Base-by-base conservation (phyloP, 1,140 invertebrate genomes). In the Thaumatotibia leucotreta region DNA sequence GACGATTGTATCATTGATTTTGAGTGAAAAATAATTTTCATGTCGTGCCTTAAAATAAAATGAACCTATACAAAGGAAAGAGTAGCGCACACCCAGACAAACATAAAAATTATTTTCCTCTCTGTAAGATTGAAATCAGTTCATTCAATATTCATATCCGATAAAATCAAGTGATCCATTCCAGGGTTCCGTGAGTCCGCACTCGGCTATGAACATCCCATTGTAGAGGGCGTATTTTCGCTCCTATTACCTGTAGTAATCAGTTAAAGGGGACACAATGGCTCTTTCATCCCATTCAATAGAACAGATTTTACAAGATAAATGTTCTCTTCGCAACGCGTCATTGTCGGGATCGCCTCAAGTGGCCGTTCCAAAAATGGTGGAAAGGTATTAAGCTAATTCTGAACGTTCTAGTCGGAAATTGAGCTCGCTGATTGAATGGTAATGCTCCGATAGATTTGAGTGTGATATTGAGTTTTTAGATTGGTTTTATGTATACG, bases 191-290 rank as follows among this genome's bases (percentile, higher is more conserved):
- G 61, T 63, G 29, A 23, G 61, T 67, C 61, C 4, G 45, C 11
- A 17, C n/a, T 31, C 9, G 32, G 10, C 64, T 10, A 22, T 63
- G 65, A 62, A 63, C 45, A 63, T 54, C 49, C 58, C 67, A 65
- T 69, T 69, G 67, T 65, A 62, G 29, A 20, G 64, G 58, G 11
- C 29, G 54, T 69, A 69, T 69, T 65, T 69, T 63, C 67, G 24
- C 63, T 68, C 49, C 63, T 69, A 69, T 62, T 69, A 69, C 67
- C 54, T 69, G 52, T 65, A 54, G 67, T 69, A 69, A 69, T 69
- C 67, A 69, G 67, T 65, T 69, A 61, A 27, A 58, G 22, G 67
- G 20, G 67, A 61, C 66, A 69, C 67, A 69, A 69, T 69, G 45
- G 67, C 54, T 61, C 63, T 68, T 65, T 61, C 54, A 61, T 39